Conservation (phyloP, 1,140 invertebrate species). For the Aethina tumida region DNA sequence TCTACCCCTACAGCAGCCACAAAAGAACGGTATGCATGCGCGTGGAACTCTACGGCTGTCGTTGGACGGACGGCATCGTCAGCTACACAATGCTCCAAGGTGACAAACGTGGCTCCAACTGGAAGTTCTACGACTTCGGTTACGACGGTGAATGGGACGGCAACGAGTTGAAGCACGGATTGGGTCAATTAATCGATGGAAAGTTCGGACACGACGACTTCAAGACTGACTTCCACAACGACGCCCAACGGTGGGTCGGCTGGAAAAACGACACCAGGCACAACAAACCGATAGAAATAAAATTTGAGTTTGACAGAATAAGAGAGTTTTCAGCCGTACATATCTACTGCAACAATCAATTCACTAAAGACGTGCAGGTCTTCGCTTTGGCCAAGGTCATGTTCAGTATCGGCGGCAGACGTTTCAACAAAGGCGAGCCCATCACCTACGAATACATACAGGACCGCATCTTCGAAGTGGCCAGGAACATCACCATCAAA, state of each 20-base stretch:
- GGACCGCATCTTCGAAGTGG: constrained; percentile 55
- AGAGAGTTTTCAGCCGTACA: constrained; percentile 78
- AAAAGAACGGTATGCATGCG: constrained; percentile 68
- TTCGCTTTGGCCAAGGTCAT: constrained; percentile 51
- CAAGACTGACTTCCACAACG: constrained; percentile 53
- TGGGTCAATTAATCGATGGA: constrained; percentile 79
- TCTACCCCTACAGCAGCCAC: constrained; percentile 64
- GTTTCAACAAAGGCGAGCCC: constrained; percentile 50
- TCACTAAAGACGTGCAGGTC: constrained; percentile 68
- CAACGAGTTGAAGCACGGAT: constrained; percentile 54
- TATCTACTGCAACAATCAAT: constrained; percentile 74
- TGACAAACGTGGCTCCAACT: constrained; percentile 56
- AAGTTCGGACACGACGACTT: constrained; percentile 55
- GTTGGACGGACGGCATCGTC: constrained; percentile 63
- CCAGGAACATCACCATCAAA: constrained; percentile 59
- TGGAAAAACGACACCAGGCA: constrained; percentile 75
- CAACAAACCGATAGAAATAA: constrained; percentile 58
- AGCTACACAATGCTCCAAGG: constrained; percentile 78
- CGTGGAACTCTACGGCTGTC: constrained; percentile 67
- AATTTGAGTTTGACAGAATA: constrained; percentile 80
- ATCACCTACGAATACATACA: constrained; percentile 43
- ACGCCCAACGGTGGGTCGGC: constrained; percentile 77
- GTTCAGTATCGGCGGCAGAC: constrained; percentile 62
- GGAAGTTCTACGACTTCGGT: constrained; percentile 66
- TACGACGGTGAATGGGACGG: constrained; percentile 60